Percentiles rank a stretch among this genome's conserved stretches.
phyloP scores from a whole-genome alignment of 2,888 invertebrate species.

The Callyntrura sp. region DNA sequence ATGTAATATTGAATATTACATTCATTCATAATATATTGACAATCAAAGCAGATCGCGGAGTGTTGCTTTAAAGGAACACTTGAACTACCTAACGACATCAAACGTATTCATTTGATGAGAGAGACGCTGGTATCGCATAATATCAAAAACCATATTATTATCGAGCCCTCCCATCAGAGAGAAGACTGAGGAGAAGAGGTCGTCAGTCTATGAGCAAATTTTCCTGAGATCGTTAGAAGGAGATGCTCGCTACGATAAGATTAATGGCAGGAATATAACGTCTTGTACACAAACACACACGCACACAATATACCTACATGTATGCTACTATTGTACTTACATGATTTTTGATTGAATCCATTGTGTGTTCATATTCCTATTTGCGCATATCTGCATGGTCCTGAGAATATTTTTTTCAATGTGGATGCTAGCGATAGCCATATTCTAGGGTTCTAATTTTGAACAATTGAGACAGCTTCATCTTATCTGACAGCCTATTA shows the following conservation, averaged over 20 bases:
- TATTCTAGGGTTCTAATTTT: constrained; percentile 60
- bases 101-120: not conserved
- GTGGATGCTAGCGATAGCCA: constrained; percentile 53
- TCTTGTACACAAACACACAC: not conserved
- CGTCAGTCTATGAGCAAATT: constrained; percentile 50
- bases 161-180: constrained; percentile 46
- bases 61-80: constrained; percentile 24
- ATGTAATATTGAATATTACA: not conserved
- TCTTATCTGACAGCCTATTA: constrained; percentile 68
- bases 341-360: constrained; percentile 14
- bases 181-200: constrained; percentile 8
- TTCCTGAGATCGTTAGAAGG: constrained; percentile 51
- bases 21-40: not conserved
- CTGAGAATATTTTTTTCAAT: not conserved
- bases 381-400: not conserved
- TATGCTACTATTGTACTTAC: not conserved
- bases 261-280: constrained; percentile 48
- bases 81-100: constrained; percentile 8
- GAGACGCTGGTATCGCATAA: not conserved
- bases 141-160: constrained; percentile 33
- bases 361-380: not conserved
- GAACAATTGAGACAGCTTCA: constrained; percentile 71
- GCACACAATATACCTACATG: not conserved
- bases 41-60: constrained; percentile 36
- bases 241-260: constrained; percentile 41